Evolutionary conservation across 2,888 invertebrate species (phyloP), one percentile per base, ranked within the genome.

Genomic region (Diaphora mendica): DNA sequence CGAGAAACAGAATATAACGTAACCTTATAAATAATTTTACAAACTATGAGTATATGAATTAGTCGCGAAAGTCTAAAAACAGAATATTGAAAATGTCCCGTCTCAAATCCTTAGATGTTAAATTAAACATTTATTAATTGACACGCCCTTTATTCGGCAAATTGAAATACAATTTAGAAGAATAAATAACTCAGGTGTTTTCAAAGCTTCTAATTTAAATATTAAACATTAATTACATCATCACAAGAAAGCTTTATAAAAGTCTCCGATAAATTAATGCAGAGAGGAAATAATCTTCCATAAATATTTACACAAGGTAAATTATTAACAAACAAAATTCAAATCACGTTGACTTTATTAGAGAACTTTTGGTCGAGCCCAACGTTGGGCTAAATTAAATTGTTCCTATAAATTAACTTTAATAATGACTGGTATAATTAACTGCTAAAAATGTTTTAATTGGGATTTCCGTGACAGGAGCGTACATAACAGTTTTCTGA

Each of bases 251-350:
- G 48, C 35, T 51, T 68, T 26, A 23, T 13, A 55, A 44, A 68
- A 68, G 9, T 68, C 48, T 33, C n/a, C 11, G 33, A 23, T 51
- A 55, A 68, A n/a, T n/a, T n/a, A 69, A 69, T 39, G 13, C 59
- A 17, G 1, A 7, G 42, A 39, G 35, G 11, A n/a, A n/a, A 69
- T 42, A 59, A 39, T 59, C 55, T 59, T 69, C 26, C 69, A 69
- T 69, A 69, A 69, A 69, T 69, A 69, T 69, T 68, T 68, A 68
- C 51, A 51, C 23, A 7, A 35, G 20, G 44, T 67, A 67, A 67
- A 68, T 68, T 68, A 55, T 55, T 33, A 69, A 42, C 39, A 44
- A 64, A 55, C 68, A 55, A 73, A 73, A 73, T 73, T 64, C 69
- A 33, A 69, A 69, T 44, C 59, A 26, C 20, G 69, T 26, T 59